Evolutionary conservation across 2,888 invertebrate species (phyloP), one percentile per base, ranked within the genome.

Genomic region (Trachelus tabidus): DNA sequence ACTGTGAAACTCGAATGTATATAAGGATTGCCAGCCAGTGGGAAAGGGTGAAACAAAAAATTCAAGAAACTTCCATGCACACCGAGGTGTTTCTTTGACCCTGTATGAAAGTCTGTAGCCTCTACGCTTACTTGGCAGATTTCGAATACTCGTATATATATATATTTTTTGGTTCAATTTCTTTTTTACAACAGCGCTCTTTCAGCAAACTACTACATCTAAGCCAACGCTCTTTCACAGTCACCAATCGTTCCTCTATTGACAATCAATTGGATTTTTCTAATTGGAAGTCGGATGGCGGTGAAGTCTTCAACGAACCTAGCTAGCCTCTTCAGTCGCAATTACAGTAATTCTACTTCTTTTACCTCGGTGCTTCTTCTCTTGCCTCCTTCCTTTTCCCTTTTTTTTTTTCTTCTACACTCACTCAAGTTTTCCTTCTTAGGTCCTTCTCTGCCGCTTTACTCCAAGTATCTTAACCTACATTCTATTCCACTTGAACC

Each of bases 191-290:
- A 40, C 40, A 6, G 40, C 15, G 40, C 40, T 2, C 56, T 23
- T 56, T 56, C 56, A 56, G 15, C 56, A 56, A 23, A 56, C 56
- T 56, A 73, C 76, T 37, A 71, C 30, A 40, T 76, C 37, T 73
- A 40, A 40, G 75, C 34, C 73, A 71, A 69, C 69, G 79, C 73
- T 76, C 75, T 74, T 76, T 73, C 76, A 74, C 40, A 71, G 77
- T 76, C 77, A 30, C 77, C 78, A 82, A 82, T 79, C 78, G 81
- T 69, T 69, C 40, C 73, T 73, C 77, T 81, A 82, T 82, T 82
- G 82, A 82, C 79, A 81, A 82, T 76, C 81, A 79, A 82, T 82
- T 77, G 79, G 79, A 79, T 82, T 82, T 82, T 80, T 81, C 77
- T 81, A 82, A 81, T 82, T 80, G 80, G 80, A 75, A 78, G 35